These are phyloP conservation scores for Temnothorax unifasciatus DNA, from an alignment of 2,888 invertebrate species.

Conservation along the genomic window DNA sequence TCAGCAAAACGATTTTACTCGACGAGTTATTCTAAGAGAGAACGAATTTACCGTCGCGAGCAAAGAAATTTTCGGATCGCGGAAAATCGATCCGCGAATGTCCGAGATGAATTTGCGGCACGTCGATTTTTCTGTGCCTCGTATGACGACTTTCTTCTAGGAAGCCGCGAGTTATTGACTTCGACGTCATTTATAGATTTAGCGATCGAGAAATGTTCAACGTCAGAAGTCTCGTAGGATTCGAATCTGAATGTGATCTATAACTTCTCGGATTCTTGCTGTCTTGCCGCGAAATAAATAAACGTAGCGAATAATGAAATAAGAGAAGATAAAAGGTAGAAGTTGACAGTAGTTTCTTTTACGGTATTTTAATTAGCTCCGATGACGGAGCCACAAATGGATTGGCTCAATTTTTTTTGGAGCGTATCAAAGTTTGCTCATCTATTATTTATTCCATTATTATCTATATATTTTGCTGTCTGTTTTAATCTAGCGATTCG, in stretches of 20 bases:
- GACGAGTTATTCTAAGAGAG: background rate
- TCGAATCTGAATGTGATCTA: background rate
- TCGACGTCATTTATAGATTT: background rate
- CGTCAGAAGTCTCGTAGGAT: background rate
- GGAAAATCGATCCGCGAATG: background rate
- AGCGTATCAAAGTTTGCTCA: background rate
- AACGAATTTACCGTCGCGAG: background rate
- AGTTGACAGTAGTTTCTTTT: background rate
- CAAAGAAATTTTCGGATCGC: background rate
- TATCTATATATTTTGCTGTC: background rate
- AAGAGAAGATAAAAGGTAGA: background rate
- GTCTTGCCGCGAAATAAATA: background rate
- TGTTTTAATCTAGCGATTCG: background rate
- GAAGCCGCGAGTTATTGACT: background rate
- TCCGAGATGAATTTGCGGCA: background rate
- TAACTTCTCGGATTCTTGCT: background rate
- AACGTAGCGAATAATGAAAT: background rate
- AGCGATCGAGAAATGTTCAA: background rate
- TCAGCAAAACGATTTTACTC: conserved; percentile 7
- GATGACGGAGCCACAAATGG: background rate
- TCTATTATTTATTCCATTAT: background rate
- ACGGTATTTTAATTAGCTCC: background rate
- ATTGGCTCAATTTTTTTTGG: background rate
- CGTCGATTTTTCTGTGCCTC: background rate
- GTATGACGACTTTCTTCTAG: background rate